Evolutionary conservation across 2,888 invertebrate species (phyloP), one percentile per base, ranked within the genome.

Genomic region (Hydrotaea cyrtoneurina): DNA sequence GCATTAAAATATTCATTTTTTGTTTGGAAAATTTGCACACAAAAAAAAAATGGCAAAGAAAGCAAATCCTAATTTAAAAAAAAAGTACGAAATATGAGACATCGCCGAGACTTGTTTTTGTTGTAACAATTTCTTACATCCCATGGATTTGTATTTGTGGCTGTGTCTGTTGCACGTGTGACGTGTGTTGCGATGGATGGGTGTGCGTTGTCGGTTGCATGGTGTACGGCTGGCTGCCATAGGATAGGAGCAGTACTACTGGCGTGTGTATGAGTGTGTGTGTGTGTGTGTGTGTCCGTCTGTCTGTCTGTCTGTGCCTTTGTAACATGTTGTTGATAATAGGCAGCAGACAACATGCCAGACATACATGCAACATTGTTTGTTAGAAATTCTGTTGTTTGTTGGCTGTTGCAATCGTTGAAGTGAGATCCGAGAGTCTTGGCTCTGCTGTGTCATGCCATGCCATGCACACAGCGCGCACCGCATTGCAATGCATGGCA

Each of bases 301-400:
- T 13, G 39, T 11, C 13, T 57, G 21, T 57, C 10, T 57, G 55
- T 23, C 21, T 57, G 55, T 57, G 21, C 26, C 43, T 23, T 13
- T 43, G 69, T 69, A 43, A 43, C 43, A 69, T 80, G 77, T 77
- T 80, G 80, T 69, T 46, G 78, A 75, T 80, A 80, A 84, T 84
- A 74, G 80, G 78, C 78, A 78, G 77, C 80, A 84, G 83, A 84
- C 83, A 80, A 84, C 80, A 72, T 75, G 75, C 83, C 83, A 84
- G 83, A 84, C 83, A 80, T 78, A 78, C 83, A 84, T 80, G 80
- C 83, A 84, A 80, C 83, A 84, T 80, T 84, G 83, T 84, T 31
- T 78, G 80, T 84, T 84, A 84, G 80, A 84, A 74, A 84, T 83
- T 79, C 82, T 15, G 13, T 11, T 11, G 8, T 79, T 78, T 15